Evolutionary conservation across 2,888 invertebrate species (phyloP).

Genomic region (Petrolisthes cinctipes): DNA sequence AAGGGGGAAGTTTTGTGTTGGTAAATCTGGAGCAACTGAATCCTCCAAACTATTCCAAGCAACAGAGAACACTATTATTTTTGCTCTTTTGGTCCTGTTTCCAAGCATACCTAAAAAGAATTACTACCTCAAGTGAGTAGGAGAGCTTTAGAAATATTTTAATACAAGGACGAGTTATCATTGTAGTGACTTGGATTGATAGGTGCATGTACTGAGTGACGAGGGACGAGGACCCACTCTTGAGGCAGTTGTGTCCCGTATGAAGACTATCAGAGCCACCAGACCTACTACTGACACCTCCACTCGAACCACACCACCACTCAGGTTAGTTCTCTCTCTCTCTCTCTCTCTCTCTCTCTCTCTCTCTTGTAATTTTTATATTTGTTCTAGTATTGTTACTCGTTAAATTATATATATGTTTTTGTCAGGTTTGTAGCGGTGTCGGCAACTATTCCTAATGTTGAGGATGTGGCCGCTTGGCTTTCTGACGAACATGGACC

Average conservation of each 20-base stretch:
- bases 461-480: conserved; percentile 82
- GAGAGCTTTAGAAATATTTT: too few species aligned
- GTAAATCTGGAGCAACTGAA: too few species aligned
- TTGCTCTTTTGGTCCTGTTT: too few species aligned
- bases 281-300: conserved; percentile 21
- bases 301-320: background rate
- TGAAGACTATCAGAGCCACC: conserved; percentile 79
- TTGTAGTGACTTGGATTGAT: background rate
- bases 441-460: conserved; percentile 84
- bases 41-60: too few species aligned
- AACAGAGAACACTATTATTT: too few species aligned
- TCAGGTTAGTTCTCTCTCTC: conserved; percentile 18
- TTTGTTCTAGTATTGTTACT: background rate
- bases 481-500: conserved; percentile 72
- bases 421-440: conserved; percentile 78
- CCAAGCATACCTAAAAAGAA: too few species aligned
- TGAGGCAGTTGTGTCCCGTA: conserved; percentile 83
- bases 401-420: background rate
- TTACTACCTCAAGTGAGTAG: too few species aligned
- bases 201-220: conserved; percentile 81
- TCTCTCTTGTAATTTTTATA: background rate
- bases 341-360: background rate
- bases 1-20: too few species aligned
- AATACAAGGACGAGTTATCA: too few species aligned
- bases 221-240: conserved; percentile 80